phyloP scores from a whole-genome alignment of 2,888 invertebrate genomes.

The Cephus rjabovi region DNA sequence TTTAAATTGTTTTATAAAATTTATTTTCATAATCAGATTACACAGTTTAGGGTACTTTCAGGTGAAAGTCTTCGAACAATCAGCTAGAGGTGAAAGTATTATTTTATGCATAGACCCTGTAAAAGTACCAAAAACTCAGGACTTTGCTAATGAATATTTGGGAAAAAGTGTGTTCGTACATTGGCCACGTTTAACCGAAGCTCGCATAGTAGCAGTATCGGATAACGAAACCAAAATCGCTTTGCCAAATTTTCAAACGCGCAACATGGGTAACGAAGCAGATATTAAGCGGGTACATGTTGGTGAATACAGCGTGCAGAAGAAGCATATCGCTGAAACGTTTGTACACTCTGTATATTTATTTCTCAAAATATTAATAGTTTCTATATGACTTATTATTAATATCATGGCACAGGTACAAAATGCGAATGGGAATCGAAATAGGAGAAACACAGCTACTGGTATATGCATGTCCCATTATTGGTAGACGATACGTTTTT shows the following conservation, averaged over 20 bases:
- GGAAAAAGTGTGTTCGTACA: conserved; percentile 83
- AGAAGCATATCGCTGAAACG: conserved; percentile 68
- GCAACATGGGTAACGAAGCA: conserved; percentile 18
- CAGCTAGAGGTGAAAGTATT: conserved; percentile 85
- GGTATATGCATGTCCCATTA: conserved; percentile 79
- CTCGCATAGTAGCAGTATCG: conserved; percentile 77
- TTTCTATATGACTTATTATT: background rate
- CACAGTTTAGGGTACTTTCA: conserved; percentile 48
- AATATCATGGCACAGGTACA: conserved; percentile 68
- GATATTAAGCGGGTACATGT: conserved; percentile 15
- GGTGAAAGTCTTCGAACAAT: conserved; percentile 92
- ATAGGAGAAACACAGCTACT: conserved; percentile 76
- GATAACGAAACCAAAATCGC: conserved; percentile 64
- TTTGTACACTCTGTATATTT: conserved; percentile 58
- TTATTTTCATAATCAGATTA: background rate
- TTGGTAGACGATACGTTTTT: conserved; percentile 75
- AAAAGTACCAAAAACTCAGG: conserved; percentile 66
- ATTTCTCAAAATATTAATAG: conserved; percentile 6
- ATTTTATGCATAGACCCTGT: conserved; percentile 75
- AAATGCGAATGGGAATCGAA: conserved; percentile 82
- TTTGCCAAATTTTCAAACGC: conserved; percentile 30
- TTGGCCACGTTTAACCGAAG: conserved; percentile 95
- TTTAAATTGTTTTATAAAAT: conserved; percentile 8
- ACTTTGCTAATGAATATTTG: conserved; percentile 74
- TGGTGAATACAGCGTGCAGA: background rate